Evolutionary conservation across 1,140 invertebrate genomes (phyloP), one percentile per base, ranked within the genome.

Genomic region (Hydropsyche tenuis): DNA sequence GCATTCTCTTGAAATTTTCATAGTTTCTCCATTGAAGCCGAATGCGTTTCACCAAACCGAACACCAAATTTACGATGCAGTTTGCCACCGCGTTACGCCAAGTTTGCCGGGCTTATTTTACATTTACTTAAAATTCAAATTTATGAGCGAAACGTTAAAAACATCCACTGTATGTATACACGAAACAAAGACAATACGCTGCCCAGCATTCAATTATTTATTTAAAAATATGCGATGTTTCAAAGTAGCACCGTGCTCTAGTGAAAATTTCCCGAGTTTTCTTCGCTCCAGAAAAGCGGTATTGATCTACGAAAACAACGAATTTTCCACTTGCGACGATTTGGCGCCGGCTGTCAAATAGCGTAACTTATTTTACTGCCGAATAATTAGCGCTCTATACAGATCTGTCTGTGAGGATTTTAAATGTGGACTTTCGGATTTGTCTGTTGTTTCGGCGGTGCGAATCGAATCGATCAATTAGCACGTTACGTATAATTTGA

Each of bases 291-390:
- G 45, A n/a, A 46, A n/a, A 60, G 22, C 7, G 53, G 71, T 76
- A 76, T 76, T 72, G 75, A 76, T 76, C 72, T 74, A 20, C 20
- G 69, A 27, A 65, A 75, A 73, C 53, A 65, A 74, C 68, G 72
- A 60, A 76, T 69, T 72, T 63, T 51, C 53, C 53, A 64, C 66
- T 14, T 30, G 71, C 75, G 75, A 72, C 75, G 37, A 69, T 62
- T 23, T 68, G 75, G 75, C 75, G 75, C 75, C 75, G 51, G 62
- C 69, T 76, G 75, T 76, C 75, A 76, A 72, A 76, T 62, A 22
- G 69, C 72, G 72, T 72, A 76, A 76, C 75, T 76, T 76, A 76
- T 76, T 76, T 74, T 71, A 76, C 68, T 68, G 72, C 46, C 68
- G 75, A 74, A 76, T 76, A 76, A 76, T 76, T 76, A 76, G 71